These are phyloP conservation scores for Plebejus argus DNA, from an alignment of 2,888 invertebrate species.

Conservation along the genomic window DNA sequence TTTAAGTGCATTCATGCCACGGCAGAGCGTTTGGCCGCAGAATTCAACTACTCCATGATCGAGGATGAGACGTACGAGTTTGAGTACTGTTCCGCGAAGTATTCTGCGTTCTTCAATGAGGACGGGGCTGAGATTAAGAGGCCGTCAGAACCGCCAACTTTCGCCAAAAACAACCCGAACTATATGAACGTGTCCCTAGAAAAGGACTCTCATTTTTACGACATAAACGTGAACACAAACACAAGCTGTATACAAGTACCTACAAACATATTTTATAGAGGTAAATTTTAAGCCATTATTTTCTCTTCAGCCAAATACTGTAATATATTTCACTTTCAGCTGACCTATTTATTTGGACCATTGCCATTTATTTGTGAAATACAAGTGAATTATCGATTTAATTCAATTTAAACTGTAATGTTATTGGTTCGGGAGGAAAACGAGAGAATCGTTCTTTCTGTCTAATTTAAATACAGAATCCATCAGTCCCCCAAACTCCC, in stretches of 20 bases:
- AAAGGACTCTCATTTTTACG: constrained; percentile 91
- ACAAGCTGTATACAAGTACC: constrained; percentile 96
- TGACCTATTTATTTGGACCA: constrained; percentile 6
- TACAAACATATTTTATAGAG: constrained; percentile 93
- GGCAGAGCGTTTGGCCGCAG: constrained; percentile 86
- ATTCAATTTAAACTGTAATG: not conserved
- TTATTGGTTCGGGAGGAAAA: not conserved
- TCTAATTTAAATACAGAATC: not conserved
- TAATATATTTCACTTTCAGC: not conserved
- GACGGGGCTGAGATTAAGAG: constrained; percentile 44
- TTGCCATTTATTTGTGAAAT: not conserved
- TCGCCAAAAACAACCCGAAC: constrained; percentile 57
- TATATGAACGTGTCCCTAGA: constrained; percentile 83
- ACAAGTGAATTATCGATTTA: not conserved
- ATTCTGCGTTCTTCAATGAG: constrained; percentile 77
- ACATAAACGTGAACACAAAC: constrained; percentile 88
- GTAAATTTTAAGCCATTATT: constrained; percentile 59
- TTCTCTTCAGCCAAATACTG: not conserved
- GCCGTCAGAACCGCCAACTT: constrained; percentile 51
- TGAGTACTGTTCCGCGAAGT: constrained; percentile 91
- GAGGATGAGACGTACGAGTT: constrained; percentile 70
- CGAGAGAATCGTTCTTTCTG: not conserved
- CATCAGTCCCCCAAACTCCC: too few species aligned
- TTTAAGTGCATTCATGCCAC: constrained; percentile 87
- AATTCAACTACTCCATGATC: constrained; percentile 69